Base-by-base conservation (phyloP, 2,888 invertebrate genomes). In the Mythimna loreyi region DNA sequence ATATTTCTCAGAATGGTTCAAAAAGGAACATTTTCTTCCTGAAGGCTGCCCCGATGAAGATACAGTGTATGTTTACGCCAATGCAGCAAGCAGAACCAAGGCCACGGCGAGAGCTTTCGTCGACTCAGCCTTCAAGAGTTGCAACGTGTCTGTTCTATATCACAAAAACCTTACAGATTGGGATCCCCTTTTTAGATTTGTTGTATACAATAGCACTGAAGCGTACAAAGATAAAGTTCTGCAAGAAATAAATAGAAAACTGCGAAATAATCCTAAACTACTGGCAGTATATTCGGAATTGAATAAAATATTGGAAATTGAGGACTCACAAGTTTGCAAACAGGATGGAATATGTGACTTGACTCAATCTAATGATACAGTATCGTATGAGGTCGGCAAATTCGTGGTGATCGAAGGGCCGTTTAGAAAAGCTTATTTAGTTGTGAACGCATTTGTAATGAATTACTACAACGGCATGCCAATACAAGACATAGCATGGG, bases 401-500 rank as follows among this genome's bases (percentile, higher is more conserved):
- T 9, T 55, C 23, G 8, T 72, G 7, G 4, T 1, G 9, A 0
- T 71, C 0, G 0, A 25, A 1, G 76, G 82, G 33, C 56, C 80
- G 1, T 9, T 74, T 7, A 0, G 1, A 0, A 59, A 76, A 6
- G 75, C n/a, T 6, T 19, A 52, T 40, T n/a, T 25, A 6, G 63
- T 33, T n/a, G 0, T 75, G 5, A 83, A 81, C 9, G 13, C n/a
- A 1, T 83, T 83, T 52, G 6, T 49, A 9, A 76, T 80, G 76
- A 65, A 23, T n/a, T 83, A 71, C 59, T 83, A 75, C 23, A 47
- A 75, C 3, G 80, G 76, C 6, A 13, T 55, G 19, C 75, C 83
- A 0, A n/a, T 80, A 33, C 28, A 75, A 52, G 56, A 80, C 6
- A 55, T 84, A 13, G 84, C 77, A 30, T 83, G 75, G 83, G 80